Evolutionary conservation across 2,113 vertebrate genomes (phyloP).

Genomic region (Engystomops pustulosus): DNA sequence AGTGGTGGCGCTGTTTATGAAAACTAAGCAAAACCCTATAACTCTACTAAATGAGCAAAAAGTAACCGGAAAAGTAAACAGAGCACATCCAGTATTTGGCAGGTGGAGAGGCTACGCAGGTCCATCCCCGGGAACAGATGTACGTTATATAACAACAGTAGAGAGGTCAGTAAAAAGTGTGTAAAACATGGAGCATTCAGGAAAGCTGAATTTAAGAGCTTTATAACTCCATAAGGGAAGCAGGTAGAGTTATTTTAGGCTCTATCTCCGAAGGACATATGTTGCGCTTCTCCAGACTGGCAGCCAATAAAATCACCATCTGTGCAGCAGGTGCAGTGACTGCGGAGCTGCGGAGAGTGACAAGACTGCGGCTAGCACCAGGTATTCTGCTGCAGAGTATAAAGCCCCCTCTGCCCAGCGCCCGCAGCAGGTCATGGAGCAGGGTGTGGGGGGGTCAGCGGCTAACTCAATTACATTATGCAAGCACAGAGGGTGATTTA

Average conservation of each 20-base stretch:
- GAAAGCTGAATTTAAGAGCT: conserved; percentile 11
- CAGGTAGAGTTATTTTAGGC: conserved; percentile 38
- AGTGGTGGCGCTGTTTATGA: neutral
- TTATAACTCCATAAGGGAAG: conserved; percentile 19
- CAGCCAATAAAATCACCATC: conserved; percentile 44
- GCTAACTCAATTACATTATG: conserved; percentile 19
- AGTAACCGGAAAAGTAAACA: neutral
- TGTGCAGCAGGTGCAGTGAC: conserved; percentile 34
- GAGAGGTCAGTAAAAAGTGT: conserved; percentile 20
- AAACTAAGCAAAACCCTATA: neutral
- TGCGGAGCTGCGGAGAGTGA: neutral
- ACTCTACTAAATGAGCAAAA: neutral
- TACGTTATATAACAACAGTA: neutral
- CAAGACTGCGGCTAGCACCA: conserved; percentile 8
- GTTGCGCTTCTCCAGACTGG: conserved; percentile 37
- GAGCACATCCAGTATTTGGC: neutral
- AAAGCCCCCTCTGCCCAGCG: neutral
- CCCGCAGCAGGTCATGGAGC: neutral
- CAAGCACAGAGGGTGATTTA: neutral
- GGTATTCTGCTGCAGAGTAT: conserved; percentile 20
- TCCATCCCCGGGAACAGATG: neutral
- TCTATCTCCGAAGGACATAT: conserved; percentile 43
- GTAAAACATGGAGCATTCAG: neutral
- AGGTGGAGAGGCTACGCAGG: neutral
- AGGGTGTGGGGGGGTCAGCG: neutral